phyloP scores from a whole-genome alignment of 30 jellyfish, hydroid and myxozoan species.

The Pelagia noctiluca region DNA sequence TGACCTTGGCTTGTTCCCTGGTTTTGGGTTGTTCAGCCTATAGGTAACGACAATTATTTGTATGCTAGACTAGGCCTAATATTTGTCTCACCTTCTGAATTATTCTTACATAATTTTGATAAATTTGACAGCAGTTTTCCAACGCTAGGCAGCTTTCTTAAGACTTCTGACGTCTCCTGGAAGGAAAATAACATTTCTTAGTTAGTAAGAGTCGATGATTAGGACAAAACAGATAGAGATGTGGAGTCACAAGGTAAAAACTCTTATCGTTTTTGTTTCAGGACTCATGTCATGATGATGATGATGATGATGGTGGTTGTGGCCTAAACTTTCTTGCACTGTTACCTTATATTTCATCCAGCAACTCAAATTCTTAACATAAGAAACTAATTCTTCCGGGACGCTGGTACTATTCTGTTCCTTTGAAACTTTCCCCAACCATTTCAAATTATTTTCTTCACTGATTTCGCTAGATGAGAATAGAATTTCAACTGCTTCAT shows the following conservation, averaged over 20 bases:
- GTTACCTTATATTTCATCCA: constrained; percentile 35
- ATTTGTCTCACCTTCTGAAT: constrained; percentile 22
- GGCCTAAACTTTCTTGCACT: neutral
- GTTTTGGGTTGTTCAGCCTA: neutral
- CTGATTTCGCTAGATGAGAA: neutral
- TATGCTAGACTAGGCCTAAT: neutral
- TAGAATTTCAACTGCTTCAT: neutral
- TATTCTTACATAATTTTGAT: neutral
- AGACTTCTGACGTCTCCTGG: constrained; percentile 23
- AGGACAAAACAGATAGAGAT: neutral
- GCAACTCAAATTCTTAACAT: neutral
- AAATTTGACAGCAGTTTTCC: constrained; percentile 57
- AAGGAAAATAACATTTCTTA: neutral
- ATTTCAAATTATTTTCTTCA: neutral
- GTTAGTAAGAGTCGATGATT: neutral
- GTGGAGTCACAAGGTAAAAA: neutral
- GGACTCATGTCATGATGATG: neutral
- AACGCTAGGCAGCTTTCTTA: constrained; percentile 54
- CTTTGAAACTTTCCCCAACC: neutral
- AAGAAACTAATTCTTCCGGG: neutral
- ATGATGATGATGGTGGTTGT: neutral
- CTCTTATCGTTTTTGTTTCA: neutral
- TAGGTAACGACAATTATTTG: neutral
- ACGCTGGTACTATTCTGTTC: neutral
- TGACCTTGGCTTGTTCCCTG: neutral